phyloP scores from a whole-genome alignment of 2,888 invertebrate species.

The Tiliacea citrago region DNA sequence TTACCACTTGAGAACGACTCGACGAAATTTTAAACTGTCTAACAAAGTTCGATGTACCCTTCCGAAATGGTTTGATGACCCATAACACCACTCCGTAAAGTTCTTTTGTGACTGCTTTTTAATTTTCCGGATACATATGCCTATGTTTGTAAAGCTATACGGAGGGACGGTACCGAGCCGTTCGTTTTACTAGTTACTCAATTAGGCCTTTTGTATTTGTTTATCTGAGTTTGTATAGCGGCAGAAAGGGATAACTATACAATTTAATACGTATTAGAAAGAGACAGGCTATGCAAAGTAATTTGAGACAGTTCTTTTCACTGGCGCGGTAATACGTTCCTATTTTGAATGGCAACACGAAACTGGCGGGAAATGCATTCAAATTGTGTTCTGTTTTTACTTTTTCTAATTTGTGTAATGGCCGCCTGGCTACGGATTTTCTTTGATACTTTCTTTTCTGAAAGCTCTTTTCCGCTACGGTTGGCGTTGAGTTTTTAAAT shows the following conservation, averaged over 20 bases:
- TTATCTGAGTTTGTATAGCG: slow-evolving; percentile 90
- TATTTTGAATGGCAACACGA: slow-evolving; percentile 90
- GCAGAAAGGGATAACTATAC: slow-evolving; percentile 75
- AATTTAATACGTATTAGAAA: slow-evolving; percentile 63
- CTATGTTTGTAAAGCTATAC: slow-evolving; percentile 76
- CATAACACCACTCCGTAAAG: slow-evolving; percentile 60
- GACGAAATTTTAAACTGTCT: slow-evolving; percentile 84
- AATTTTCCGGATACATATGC: slow-evolving; percentile 45
- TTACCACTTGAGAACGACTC: slow-evolving; percentile 88
- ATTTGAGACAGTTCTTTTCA: slow-evolving; percentile 91
- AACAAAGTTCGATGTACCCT: slow-evolving; percentile 60
- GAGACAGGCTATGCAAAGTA: slow-evolving; percentile 82
- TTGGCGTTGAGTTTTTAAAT: slow-evolving; percentile 21
- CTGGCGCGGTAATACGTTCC: slow-evolving; percentile 87
- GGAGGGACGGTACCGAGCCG: slow-evolving; percentile 88
- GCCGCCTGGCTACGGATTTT: slow-evolving; percentile 80
- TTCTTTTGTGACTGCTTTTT: slow-evolving; percentile 60
- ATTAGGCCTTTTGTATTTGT: slow-evolving; percentile 91
- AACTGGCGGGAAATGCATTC: slow-evolving; percentile 90
- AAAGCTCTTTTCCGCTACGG: slow-evolving; percentile 21
- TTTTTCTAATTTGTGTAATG: slow-evolving; percentile 87
- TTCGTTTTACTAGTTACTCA: slow-evolving; percentile 91
- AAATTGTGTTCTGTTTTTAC: slow-evolving; percentile 78
- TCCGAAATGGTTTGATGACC: slow-evolving; percentile 28
- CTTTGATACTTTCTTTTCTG: slow-evolving; percentile 80